Evolutionary conservation across 2,797 vertebrate species (phyloP).

Genomic region (Tadarida brasiliensis): DNA sequence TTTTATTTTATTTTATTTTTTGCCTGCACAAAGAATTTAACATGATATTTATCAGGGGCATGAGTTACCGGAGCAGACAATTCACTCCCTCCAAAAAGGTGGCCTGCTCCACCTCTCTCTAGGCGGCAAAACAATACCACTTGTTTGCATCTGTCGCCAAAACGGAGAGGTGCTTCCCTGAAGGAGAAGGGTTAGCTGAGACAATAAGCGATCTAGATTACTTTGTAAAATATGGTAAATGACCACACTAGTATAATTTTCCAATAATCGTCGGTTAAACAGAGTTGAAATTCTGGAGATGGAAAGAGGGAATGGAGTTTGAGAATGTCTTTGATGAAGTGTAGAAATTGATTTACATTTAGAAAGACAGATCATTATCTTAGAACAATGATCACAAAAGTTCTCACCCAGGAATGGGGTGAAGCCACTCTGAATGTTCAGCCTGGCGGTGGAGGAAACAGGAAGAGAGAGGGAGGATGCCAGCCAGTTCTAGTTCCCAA

Average conservation of each 20-base stretch:
- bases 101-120: not conserved
- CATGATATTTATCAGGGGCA: not conserved
- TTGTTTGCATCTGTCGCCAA: not conserved
- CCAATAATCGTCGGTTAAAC: not conserved
- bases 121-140: not conserved
- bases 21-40: not conserved
- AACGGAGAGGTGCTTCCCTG: not conserved
- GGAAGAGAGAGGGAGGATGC: not conserved
- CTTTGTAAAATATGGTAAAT: not conserved
- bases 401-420: not conserved
- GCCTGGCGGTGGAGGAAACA: not conserved
- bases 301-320: not conserved
- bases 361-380: conserved; percentile 19
- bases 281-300: not conserved
- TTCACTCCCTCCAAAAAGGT: not conserved
- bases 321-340: not conserved
- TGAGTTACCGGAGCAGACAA: not conserved
- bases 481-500: not conserved
- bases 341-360: not conserved
- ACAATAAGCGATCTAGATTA: not conserved
- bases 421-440: not conserved
- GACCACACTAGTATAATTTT: not conserved
- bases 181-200: not conserved
- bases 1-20: not conserved
- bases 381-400: not conserved